Percentiles rank a stretch among this genome's conserved stretches.
These are phyloP conservation scores for Lacerta bilineata DNA, from an alignment of 2,797 vertebrate genomes.

Conservation along the genomic window DNA sequence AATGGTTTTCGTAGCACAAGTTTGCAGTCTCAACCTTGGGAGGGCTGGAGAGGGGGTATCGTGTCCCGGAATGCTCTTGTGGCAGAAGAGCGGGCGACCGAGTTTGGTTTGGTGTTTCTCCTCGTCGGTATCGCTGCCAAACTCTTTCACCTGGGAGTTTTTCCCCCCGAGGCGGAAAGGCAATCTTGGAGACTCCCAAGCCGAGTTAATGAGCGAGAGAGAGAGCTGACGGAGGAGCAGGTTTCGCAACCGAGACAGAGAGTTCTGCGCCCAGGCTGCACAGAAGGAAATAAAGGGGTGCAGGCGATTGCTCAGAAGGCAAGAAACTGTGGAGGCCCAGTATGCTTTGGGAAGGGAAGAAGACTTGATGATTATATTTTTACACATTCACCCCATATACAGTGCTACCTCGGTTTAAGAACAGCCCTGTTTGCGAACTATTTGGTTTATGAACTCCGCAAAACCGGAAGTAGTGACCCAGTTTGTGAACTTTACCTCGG, in stretches of 20 bases:
- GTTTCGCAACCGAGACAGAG: background rate
- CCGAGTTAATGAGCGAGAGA: too few species aligned
- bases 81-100: background rate
- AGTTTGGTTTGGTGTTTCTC: background rate
- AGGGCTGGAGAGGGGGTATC: background rate
- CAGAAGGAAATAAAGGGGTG: background rate
- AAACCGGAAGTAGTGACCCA: too few species aligned
- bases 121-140: fast-evolving
- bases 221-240: background rate
- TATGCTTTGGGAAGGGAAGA: too few species aligned
- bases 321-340: background rate
- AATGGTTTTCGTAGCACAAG: background rate
- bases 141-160: background rate
- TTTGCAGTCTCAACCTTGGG: background rate
- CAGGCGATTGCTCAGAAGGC: fast-evolving
- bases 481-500: too few species aligned
- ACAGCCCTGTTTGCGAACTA: too few species aligned
- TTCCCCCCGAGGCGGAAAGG: background rate
- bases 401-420: too few species aligned
- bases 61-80: background rate
- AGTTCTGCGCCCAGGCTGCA: background rate
- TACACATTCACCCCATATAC: too few species aligned
- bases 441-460: too few species aligned
- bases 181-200: background rate
- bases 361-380: too few species aligned